Base-by-base conservation (phyloP, 2,113 vertebrate genomes). In the Procapra przewalskii region DNA sequence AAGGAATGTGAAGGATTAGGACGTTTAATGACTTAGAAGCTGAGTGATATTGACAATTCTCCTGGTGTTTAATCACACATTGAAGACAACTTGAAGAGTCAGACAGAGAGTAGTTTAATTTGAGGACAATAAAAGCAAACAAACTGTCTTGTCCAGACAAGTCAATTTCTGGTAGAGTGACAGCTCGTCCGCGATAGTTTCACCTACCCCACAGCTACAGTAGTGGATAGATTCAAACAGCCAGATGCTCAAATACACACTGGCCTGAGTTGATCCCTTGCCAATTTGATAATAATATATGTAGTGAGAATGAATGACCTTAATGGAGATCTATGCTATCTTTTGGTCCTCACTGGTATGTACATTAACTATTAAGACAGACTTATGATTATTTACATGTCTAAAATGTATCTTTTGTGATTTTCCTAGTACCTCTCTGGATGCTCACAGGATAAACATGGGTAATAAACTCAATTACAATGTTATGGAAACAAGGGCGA, bases 1-100 rank as follows among this genome's bases (percentile, higher is more conserved):
- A 93, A 98, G 97, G 98, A 99, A 99, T 98, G 98, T 97, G 96
- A 98, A 98, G 98, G 98, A 99, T 99, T 99, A 99, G 96, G 95
- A 92, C 75, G 98, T 97, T 98, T 98, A 98, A 99, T 98, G 98
- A 97, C 96, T 98, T 98, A 98, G 98, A 98, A 98, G 98, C 98
- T 99, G 98, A 99, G 98, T 82, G 94, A 98, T 98, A 98, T 97
- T 98, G 98, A 99, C 99, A 99, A 98, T 98, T 98, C 98, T 99
- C 98, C 98, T 98, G 97, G 97, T 97, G 98, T 98, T 99, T 98
- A 98, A 99, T 99, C 98, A 99, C 99, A 99, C 98, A 98, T 98
- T 98, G 98, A 98, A 98, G 97, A 97, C 97, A 98, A 98, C 97
- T 95, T 94, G 96, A 98, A 98, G 96, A 98, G 91, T 98, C 97